Percentiles rank a stretch among this genome's conserved stretches.
Conservation (phyloP, 1,140 invertebrate species). For the Aphidius ervi region DNA sequence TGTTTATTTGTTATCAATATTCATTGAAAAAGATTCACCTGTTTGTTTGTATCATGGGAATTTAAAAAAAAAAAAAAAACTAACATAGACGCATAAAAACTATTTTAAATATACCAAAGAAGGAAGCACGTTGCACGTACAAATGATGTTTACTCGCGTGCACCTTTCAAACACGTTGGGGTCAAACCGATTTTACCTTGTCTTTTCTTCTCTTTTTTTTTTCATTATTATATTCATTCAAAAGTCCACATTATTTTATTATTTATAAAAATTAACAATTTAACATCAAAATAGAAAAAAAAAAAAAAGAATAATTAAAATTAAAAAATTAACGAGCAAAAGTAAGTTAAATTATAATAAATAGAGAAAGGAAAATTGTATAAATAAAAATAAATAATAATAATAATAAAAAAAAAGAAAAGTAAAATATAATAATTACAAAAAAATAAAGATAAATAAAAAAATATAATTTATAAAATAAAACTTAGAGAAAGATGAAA, state of each 20-base stretch:
- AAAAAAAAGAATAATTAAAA: no score
- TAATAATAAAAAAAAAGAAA: no score
- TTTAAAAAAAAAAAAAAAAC: neutral
- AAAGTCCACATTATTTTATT: neutral
- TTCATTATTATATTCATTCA: slow-evolving; percentile 23
- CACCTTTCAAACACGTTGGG: slow-evolving; percentile 33
- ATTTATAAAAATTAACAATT: no score
- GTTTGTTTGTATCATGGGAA: neutral
- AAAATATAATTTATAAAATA: neutral
- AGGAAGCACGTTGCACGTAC: neutral
- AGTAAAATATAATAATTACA: no score
- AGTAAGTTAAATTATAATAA: no score
- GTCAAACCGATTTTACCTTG: slow-evolving; percentile 45
- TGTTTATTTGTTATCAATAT: neutral
- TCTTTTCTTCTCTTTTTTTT: slow-evolving; percentile 33
- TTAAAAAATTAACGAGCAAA: no score
- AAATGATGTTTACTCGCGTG: slow-evolving; percentile 41
- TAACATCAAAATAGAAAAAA: no score
- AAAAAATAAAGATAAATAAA: no score
- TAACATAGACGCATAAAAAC: neutral
- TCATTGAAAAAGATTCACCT: no score
- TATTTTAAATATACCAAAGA: neutral
- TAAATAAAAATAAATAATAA: no score
- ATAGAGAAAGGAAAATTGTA: no score
- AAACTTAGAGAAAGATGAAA: neutral